A percentile compares a stretch with the other conserved stretches of the same genome.
phyloP scores from a whole-genome alignment of 2,888 invertebrate species.

The Hypsopygia costalis region DNA sequence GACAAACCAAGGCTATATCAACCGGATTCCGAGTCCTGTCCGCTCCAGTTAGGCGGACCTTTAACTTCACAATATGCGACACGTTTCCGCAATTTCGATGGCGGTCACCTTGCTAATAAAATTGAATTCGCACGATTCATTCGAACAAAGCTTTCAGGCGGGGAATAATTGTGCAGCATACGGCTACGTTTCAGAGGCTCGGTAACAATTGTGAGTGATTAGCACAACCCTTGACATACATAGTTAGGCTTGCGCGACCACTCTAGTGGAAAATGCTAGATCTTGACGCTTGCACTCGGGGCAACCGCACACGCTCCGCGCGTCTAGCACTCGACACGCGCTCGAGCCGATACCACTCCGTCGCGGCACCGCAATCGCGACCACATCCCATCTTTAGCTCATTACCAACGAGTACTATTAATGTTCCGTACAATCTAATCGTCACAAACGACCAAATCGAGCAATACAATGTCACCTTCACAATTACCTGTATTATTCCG shows the following conservation, averaged over 20 bases:
- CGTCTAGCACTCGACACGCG: conserved; percentile 1
- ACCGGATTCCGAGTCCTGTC: conserved; percentile 74
- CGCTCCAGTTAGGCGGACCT: conserved; percentile 75
- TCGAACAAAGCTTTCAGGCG: conserved; percentile 29
- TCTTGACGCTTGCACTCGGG: conserved; percentile 48
- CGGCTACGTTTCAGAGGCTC: conserved; percentile 58
- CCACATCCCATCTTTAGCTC: no score
- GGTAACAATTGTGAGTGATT: conserved; percentile 67
- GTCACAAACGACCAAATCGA: neutral
- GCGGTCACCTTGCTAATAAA: conserved; percentile 14
- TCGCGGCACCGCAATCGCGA: neutral
- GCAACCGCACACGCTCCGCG: conserved; percentile 23
- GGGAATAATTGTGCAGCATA: conserved; percentile 21
- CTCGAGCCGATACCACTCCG: neutral
- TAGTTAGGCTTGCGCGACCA: conserved; percentile 58
- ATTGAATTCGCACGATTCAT: conserved; percentile 17
- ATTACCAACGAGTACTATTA: no score
- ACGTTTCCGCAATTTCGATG: conserved; percentile 62
- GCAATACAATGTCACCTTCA: neutral
- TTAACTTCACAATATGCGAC: conserved; percentile 50
- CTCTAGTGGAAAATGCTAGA: conserved; percentile 74
- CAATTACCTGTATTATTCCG: no score
- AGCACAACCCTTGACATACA: conserved; percentile 75
- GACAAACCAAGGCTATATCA: conserved; percentile 69
- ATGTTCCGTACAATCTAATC: neutral